Evolutionary conservation across 2,888 invertebrate genomes (phyloP).

Genomic region (Parnassius smintheus): DNA sequence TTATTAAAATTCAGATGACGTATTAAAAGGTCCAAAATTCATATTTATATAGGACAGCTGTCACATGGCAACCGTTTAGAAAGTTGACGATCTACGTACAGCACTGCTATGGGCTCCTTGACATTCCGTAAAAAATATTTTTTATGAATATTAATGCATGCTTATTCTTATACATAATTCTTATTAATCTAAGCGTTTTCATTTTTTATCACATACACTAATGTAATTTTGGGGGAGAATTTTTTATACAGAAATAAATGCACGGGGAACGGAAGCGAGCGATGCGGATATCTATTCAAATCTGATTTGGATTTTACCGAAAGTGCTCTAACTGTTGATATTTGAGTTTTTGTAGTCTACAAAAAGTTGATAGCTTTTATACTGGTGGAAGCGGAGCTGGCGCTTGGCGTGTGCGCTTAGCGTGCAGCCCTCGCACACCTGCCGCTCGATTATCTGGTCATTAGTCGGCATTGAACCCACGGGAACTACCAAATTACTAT

Average conservation of each 20-base stretch:
- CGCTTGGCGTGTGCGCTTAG: conserved; percentile 68
- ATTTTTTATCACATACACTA: conserved; percentile 10
- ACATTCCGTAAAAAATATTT: conserved; percentile 13
- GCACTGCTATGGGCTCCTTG: conserved; percentile 22
- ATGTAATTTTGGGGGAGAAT: conserved; percentile 9
- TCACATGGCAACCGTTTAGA: conserved; percentile 36
- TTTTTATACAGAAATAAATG: conserved; percentile 27
- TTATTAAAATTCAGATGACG: conserved; percentile 29
- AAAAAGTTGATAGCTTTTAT: conserved; percentile 23
- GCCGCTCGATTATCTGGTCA: conserved; percentile 69
- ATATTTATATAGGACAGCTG: conserved; percentile 37
- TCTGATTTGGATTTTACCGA: conserved; percentile 37
- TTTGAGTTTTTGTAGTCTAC: conserved; percentile 19
- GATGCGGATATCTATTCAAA: conserved; percentile 43
- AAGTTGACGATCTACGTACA: conserved; percentile 30
- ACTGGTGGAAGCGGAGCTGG: conserved; percentile 28
- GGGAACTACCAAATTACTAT: conserved; percentile 52
- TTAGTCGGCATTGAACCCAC: conserved; percentile 59
- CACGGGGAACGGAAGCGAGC: conserved; percentile 41
- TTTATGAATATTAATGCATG: neutral
- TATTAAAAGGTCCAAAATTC: conserved; percentile 31
- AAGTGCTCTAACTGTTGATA: conserved; percentile 19
- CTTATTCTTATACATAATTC: conserved; percentile 1
- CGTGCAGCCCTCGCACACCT: conserved; percentile 66
- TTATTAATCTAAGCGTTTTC: neutral